A percentile compares a stretch with the other conserved stretches of the same genome.
phyloP scores from a whole-genome alignment of 1,140 invertebrate species.

The Drosophila arizonae region DNA sequence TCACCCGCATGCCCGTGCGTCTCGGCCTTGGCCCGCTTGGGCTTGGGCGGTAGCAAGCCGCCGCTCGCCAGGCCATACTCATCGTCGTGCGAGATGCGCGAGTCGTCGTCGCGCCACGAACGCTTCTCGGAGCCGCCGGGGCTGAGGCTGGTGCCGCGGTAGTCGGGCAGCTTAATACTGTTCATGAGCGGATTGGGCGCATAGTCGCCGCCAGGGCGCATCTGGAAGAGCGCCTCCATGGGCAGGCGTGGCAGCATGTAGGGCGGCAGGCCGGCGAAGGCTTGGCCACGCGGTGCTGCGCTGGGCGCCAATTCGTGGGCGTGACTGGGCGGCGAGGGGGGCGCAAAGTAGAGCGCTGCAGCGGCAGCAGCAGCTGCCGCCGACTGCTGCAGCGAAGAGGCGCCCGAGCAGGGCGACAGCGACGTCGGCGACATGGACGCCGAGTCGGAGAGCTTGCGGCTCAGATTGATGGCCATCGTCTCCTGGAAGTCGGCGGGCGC shows the following conservation, averaged over 20 bases:
- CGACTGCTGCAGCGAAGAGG: conserved; percentile 65
- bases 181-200: conserved; percentile 85
- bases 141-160: conserved; percentile 85
- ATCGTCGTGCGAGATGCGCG: conserved; percentile 84
- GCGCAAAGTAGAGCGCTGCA: conserved; percentile 67
- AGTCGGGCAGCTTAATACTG: conserved; percentile 83
- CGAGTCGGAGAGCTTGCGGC: conserved; percentile 86
- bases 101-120: conserved; percentile 86
- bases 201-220: conserved; percentile 84
- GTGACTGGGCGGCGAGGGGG: conserved; percentile 69
- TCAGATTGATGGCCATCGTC: conserved; percentile 86
- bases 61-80: conserved; percentile 68
- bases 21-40: conserved; percentile 66
- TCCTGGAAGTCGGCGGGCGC: conserved; percentile 83
- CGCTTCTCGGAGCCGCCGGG: conserved; percentile 86
- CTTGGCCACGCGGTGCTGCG: conserved; percentile 36
- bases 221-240: conserved; percentile 87
- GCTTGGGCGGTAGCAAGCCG: conserved; percentile 67
- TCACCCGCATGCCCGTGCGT: conserved; percentile 84
- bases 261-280: conserved; percentile 78
- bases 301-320: conserved; percentile 82
- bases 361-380: conserved; percentile 63
- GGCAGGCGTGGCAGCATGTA: conserved; percentile 84
- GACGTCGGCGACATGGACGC: conserved; percentile 72
- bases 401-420: conserved; percentile 83